Evolutionary conservation across 64 coral and sea anemone genomes (phyloP), one percentile per base, ranked within the genome.

Genomic region (Orbicella faveolata): DNA sequence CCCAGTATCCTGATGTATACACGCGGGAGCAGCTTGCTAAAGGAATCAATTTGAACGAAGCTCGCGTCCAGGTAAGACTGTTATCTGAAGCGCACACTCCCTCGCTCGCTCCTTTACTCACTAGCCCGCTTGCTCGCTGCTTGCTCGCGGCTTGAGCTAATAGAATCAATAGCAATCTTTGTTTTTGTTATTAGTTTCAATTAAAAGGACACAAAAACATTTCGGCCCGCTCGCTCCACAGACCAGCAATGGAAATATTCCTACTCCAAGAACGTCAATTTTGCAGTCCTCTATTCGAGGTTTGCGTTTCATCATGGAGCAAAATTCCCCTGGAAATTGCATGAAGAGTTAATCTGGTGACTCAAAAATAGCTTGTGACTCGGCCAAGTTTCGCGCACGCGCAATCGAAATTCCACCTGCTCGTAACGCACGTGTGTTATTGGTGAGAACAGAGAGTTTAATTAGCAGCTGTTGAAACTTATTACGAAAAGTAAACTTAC

Each of bases 1-100:
- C 95, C 0, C 95, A 97, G 19, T 97, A 97, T 53, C 92, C 95
- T 1, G 95, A 97, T 19, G 90, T 97, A 26, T 97, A 91, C 61
- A 97, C 95, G 0, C 81, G 95, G 6, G 95, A 97, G 52, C 88
- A 94, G 76, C 88, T 97, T 15, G 95, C 95, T 4, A 87, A 81
- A 13, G 79, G 89, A 70, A 97, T 97, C 36, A 94, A 89, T 37
- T 54, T 97, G 55, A 97, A 86, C 18, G 95, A 97, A 73, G 95
- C 95, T 1, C 81, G 95, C 14, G 95, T 97, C 0, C 95, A 97
- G 95, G 95, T 97, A 97, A 23, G 73, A 57, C 19, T 68, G 65
- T 83, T 23, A 14, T 52, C 3, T 41, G 65, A 73, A 6, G 34
- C 36, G 37, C n/a, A 26, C 4, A 26, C 10, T 73, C 13, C 36